phyloP scores from a whole-genome alignment of 2,113 vertebrate species.

The Sylvilagus bachmani region DNA sequence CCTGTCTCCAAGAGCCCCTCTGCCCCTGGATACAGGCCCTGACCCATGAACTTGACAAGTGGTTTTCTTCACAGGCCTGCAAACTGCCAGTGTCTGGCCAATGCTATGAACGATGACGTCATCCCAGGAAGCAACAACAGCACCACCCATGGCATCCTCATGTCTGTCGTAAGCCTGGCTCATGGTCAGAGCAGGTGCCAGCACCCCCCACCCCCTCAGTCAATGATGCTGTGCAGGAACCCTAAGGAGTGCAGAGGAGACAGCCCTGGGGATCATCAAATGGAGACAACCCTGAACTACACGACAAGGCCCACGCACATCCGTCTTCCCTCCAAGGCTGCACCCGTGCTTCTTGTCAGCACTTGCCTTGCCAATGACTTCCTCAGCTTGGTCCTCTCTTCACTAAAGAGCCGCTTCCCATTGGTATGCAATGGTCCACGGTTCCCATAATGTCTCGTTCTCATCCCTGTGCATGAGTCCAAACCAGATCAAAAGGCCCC shows the following conservation, averaged over 20 bases:
- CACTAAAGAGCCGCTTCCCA: fast-evolving
- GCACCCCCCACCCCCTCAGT: background rate
- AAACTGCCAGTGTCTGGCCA: background rate
- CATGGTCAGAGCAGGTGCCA: background rate
- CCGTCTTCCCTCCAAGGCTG: background rate
- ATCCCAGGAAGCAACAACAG: background rate
- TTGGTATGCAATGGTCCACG: fast-evolving
- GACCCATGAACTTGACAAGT: background rate
- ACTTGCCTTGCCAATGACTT: background rate
- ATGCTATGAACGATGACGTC: background rate
- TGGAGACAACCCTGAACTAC: background rate
- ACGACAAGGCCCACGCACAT: background rate
- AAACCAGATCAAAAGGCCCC: background rate
- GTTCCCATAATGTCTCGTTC: too few relatives aligned
- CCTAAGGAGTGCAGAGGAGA: background rate
- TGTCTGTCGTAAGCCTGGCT: background rate
- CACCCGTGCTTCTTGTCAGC: background rate
- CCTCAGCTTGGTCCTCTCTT: background rate
- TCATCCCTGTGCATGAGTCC: background rate
- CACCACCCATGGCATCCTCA: background rate
- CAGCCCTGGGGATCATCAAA: background rate
- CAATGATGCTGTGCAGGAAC: background rate
- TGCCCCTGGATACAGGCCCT: background rate
- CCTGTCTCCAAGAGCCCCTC: background rate
- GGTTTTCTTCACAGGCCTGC: background rate